Conservation (phyloP, 2,113 vertebrate species). For the Catharus minimus region DNA sequence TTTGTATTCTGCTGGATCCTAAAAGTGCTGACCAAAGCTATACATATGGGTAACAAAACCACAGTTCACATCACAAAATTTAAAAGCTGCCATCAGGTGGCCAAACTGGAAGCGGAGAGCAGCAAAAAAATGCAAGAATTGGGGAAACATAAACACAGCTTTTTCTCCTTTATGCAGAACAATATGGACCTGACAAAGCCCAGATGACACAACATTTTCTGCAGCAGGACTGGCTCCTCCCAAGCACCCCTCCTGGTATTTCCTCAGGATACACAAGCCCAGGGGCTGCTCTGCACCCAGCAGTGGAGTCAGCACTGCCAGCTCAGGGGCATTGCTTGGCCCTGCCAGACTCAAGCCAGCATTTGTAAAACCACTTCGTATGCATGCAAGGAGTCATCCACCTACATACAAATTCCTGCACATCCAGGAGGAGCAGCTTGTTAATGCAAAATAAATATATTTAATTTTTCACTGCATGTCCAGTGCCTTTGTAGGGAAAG, state of each 20-base stretch:
- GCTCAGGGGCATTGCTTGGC: not conserved
- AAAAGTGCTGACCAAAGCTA: not conserved
- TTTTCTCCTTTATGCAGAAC: not conserved
- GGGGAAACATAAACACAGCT: not conserved
- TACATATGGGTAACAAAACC: not conserved
- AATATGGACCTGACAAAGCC: not conserved
- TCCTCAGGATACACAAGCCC: not conserved
- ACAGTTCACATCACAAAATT: not conserved
- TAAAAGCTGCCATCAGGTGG: conserved; percentile 3
- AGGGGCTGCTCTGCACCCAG: not conserved
- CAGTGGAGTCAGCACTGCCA: not conserved
- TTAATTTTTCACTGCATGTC: not conserved
- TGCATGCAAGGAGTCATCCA: not conserved
- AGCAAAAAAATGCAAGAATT: not conserved
- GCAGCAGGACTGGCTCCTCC: not conserved
- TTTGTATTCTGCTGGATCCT: not conserved
- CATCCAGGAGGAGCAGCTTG: not conserved
- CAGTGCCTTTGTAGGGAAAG: not conserved
- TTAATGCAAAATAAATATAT: not conserved
- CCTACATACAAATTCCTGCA: not conserved
- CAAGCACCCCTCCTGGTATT: too few species aligned
- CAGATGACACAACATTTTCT: not conserved
- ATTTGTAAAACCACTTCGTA: not conserved
- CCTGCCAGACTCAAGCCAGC: not conserved
- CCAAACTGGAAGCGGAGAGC: not conserved